Evolutionary conservation across 2,113 vertebrate species (phyloP).

Genomic region (Dermatemys mawii): DNA sequence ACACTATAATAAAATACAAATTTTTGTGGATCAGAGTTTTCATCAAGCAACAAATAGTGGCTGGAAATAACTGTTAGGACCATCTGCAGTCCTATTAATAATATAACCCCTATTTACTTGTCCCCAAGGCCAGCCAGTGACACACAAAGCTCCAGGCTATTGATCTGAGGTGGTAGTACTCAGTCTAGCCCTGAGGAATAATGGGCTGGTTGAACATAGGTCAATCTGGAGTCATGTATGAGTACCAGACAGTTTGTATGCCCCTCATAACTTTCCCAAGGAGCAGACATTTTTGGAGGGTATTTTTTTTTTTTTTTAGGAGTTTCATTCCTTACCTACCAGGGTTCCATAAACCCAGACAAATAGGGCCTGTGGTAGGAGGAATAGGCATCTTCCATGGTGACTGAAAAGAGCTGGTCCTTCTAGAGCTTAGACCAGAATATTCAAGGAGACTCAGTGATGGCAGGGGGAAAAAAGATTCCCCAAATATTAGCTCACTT

Average conservation of each 20-base stretch:
- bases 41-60: background rate
- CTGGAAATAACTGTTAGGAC: background rate
- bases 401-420: background rate
- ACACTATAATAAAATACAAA: background rate
- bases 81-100: background rate
- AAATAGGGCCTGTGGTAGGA: background rate
- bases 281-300: background rate
- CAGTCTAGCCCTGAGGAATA: background rate
- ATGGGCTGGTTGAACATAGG: background rate
- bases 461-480: background rate
- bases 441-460: background rate
- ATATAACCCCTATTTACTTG: background rate
- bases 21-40: background rate
- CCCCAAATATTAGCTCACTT: background rate
- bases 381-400: background rate
- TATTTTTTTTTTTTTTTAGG: background rate
- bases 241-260: background rate
- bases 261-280: background rate
- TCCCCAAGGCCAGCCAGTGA: background rate
- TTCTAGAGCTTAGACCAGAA: background rate
- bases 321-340: background rate
- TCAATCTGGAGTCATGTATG: fast-evolving
- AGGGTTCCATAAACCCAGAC: background rate
- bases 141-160: background rate
- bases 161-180: background rate